Base-by-base conservation (phyloP, 2,113 vertebrate species). In the Andinoacara biseriatus region DNA sequence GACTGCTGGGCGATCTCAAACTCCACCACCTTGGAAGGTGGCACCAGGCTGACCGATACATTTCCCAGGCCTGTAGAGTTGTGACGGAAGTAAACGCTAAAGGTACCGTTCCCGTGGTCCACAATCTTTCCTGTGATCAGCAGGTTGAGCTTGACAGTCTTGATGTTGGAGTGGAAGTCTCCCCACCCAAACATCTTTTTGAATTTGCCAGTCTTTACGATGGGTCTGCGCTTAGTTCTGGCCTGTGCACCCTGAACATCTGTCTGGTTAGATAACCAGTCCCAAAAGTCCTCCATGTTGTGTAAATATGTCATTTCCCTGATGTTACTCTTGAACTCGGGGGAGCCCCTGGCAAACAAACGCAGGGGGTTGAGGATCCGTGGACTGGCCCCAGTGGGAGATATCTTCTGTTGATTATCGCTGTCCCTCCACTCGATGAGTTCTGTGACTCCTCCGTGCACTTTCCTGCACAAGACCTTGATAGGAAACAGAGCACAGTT, bases 161-260 rank as follows among this genome's bases (percentile, higher is more conserved):
- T 99, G 94, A 99, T 99, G 94, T 99, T 99, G 85, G 98, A 99
- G 94, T 99, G 97, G 92, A 99, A 99, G 94, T 99, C 98, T 0
- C 98, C 98, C 98, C 98, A 99, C 54, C 98, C 98, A 26, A 99
- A 99, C 98, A 99, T 99, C 90, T 99, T 99, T 95, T 99, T 99
- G 95, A 99, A 99, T 93, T 99, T 99, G 76, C 98, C 98, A 6
- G 98, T 99, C 96, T 99, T 99, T 60, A 99, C 98, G 78, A 99
- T 99, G 81, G 98, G 98, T 83, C 98, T 96, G 92, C 98, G 97
- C 87, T 99, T 99, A 97, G 98, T 98, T 97, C 98, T 97, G 96
- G 97, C 93, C 52, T 97, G 94, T 52, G 96, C 95, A 85, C 97
- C 97, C 91, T 97, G 97, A 90, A 94, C 94, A 92, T 98, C 98